Evolutionary conservation across 2,113 vertebrate species (phyloP).

Genomic region (Guaruba guarouba): DNA sequence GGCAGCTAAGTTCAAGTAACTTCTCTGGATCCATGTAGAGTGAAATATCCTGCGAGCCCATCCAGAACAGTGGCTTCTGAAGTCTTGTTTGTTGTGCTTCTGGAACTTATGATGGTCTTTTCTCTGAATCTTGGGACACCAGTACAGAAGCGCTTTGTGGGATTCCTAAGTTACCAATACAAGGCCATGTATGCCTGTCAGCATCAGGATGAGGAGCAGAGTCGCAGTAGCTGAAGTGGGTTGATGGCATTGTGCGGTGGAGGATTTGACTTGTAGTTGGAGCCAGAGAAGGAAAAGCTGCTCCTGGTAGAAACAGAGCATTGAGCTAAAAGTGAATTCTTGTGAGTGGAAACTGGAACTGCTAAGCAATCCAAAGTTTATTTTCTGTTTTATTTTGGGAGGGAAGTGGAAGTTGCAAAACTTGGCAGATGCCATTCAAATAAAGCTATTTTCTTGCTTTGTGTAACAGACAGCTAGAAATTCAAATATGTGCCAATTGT

Average conservation of each 20-base stretch:
- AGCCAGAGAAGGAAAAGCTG: neutral
- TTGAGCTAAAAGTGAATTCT: neutral
- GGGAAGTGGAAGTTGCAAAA: neutral
- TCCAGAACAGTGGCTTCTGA: neutral
- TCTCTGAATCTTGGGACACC: neutral
- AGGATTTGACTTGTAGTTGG: neutral
- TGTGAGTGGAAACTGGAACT: neutral
- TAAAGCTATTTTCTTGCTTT: neutral
- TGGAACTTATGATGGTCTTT: neutral
- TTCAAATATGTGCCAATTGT: neutral
- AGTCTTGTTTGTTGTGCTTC: neutral
- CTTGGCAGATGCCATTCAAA: neutral
- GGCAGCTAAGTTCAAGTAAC: neutral
- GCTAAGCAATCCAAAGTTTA: neutral
- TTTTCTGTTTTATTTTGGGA: neutral
- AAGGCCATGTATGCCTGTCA: fast-evolving
- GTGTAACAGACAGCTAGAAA: neutral
- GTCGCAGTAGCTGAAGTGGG: neutral
- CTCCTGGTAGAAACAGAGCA: neutral
- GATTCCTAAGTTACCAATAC: neutral
- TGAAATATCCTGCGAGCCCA: neutral
- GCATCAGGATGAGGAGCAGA: neutral
- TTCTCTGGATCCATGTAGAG: neutral
- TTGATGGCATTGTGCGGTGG: fast-evolving
- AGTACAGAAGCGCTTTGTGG: neutral